These are phyloP conservation scores for Aradophagus sp. DNA, from an alignment of 1,140 invertebrate genomes.

Conservation along the genomic window DNA sequence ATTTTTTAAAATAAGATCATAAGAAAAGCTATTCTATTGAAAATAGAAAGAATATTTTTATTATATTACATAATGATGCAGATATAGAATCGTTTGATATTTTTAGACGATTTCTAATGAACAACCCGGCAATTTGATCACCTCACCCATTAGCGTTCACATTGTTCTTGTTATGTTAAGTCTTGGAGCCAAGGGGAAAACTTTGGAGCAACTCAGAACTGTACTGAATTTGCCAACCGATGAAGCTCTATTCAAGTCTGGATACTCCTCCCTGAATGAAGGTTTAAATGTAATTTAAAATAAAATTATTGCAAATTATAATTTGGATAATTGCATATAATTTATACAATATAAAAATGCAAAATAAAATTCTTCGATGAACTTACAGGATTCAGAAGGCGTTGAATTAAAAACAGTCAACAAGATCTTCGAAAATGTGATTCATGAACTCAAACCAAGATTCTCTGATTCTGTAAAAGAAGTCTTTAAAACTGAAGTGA, in stretches of 20 bases:
- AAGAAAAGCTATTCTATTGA: too few relatives aligned
- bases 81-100: conserved; percentile 1
- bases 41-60: too few relatives aligned
- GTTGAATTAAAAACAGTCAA: conserved; percentile 66
- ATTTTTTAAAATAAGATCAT: too few relatives aligned
- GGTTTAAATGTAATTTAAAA: conserved; percentile 59
- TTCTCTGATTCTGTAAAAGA: conserved; percentile 50
- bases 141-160: conserved; percentile 64
- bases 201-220: conserved; percentile 56
- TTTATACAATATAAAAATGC: too few relatives aligned
- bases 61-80: too few relatives aligned
- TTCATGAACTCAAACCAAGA: conserved; percentile 42
- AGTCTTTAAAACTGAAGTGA: conserved; percentile 57
- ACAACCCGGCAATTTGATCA: conserved; percentile 47
- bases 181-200: conserved; percentile 62
- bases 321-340: too few relatives aligned
- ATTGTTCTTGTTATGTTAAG: conserved; percentile 63
- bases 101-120: conserved; percentile 34
- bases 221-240: conserved; percentile 58
- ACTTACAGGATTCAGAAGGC: conserved; percentile 60
- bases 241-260: conserved; percentile 28
- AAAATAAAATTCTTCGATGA: too few relatives aligned
- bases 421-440: conserved; percentile 59
- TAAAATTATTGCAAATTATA: too few relatives aligned
- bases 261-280: conserved; percentile 57